Conservation (phyloP, 2,888 invertebrate species). For the Uloborus plumipes region DNA sequence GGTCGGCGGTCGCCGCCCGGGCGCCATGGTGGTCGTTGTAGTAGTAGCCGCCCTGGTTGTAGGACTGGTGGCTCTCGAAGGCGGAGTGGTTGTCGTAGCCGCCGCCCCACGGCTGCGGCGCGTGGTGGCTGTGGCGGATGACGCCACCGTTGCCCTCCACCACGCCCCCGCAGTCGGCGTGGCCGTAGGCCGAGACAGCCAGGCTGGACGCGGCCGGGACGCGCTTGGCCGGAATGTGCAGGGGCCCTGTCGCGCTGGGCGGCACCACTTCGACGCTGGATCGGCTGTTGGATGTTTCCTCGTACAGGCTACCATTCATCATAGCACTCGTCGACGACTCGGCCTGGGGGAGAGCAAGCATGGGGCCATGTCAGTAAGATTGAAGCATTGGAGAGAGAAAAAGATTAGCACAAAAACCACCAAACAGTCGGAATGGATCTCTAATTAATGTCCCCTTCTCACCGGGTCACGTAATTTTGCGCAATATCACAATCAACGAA, state of each 20-base stretch:
- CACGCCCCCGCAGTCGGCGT: slow-evolving; percentile 60
- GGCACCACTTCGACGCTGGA: slow-evolving; percentile 62
- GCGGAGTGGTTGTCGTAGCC: slow-evolving; percentile 61
- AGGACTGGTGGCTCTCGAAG: slow-evolving; percentile 60
- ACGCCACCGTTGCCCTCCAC: slow-evolving; percentile 49
- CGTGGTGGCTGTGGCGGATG: slow-evolving; percentile 47
- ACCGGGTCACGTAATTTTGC: too few relatives aligned
- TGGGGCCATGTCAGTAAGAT: neutral
- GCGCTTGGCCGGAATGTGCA: slow-evolving; percentile 64
- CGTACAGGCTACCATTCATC: slow-evolving; percentile 65
- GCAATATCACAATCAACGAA: too few relatives aligned
- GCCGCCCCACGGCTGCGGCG: slow-evolving; percentile 41
- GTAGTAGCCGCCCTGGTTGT: slow-evolving; percentile 57
- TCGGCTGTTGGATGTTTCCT: slow-evolving; percentile 64
- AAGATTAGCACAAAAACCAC: neutral
- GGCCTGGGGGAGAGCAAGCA: slow-evolving; percentile 41
- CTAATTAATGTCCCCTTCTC: too few relatives aligned
- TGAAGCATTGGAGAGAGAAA: neutral
- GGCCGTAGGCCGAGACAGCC: slow-evolving; percentile 59
- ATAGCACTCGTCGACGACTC: slow-evolving; percentile 35
- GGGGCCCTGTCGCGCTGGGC: slow-evolving; percentile 37
- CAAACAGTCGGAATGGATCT: neutral
- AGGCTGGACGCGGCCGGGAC: slow-evolving; percentile 43
- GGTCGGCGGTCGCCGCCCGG: slow-evolving; percentile 21
- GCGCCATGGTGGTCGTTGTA: slow-evolving; percentile 46